These are phyloP conservation scores for Phyto melanocephala DNA, from an alignment of 2,888 invertebrate genomes.

Conservation along the genomic window DNA sequence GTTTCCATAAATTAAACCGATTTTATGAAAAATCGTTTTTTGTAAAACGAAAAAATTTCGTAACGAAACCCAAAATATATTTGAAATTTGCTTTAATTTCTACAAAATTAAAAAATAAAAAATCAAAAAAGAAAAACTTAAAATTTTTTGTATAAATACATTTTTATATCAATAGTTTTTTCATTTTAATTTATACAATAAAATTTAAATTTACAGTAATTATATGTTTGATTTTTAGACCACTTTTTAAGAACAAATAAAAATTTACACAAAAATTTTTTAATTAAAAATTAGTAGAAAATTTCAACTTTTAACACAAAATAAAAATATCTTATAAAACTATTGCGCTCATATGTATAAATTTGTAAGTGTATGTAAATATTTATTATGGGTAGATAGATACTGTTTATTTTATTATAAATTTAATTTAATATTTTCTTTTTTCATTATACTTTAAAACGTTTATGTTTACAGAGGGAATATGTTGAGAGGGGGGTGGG, in stretches of 20 bases:
- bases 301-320: conserved; percentile 7
- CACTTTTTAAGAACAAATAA: conserved; percentile 16
- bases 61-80: too few relatives aligned
- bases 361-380: conserved; percentile 42
- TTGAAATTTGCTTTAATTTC: too few relatives aligned
- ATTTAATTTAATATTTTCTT: neutral
- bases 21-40: too few relatives aligned
- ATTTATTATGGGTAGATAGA: conserved; percentile 20
- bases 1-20: too few relatives aligned
- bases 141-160: conserved; percentile 47
- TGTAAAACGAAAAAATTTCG: too few relatives aligned
- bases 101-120: neutral
- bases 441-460: neutral
- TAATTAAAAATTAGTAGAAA: neutral
- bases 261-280: conserved; percentile 19
- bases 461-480: too few relatives aligned
- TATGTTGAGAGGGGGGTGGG: neutral
- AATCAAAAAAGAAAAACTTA: neutral
- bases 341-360: conserved; percentile 50
- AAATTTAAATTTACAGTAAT: conserved; percentile 33
- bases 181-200: conserved; percentile 41
- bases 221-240: conserved; percentile 18
- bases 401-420: conserved; percentile 28
- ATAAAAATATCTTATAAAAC: conserved; percentile 33
- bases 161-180: conserved; percentile 24